A percentile compares a stretch with the other conserved stretches of the same genome.
phyloP scores from a whole-genome alignment of 1,140 invertebrate species.

The Trichonephila inaurata region DNA sequence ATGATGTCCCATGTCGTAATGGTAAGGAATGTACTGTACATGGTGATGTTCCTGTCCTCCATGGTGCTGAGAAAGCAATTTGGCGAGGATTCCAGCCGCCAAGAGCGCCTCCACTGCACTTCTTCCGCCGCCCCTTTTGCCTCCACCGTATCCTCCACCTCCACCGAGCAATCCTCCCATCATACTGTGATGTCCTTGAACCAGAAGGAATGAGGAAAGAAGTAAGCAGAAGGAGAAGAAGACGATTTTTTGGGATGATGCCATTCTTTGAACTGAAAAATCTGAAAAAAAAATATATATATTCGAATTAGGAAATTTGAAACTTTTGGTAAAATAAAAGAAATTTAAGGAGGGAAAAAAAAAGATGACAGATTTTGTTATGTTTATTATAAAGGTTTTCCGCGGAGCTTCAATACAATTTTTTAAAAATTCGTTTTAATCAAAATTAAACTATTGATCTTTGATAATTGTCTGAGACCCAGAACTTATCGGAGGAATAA shows the following conservation, averaged over 20 bases:
- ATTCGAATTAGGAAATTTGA: background rate
- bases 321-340: no score
- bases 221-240: background rate
- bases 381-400: no score
- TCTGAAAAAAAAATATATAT: background rate
- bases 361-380: no score
- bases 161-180: background rate
- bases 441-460: no score
- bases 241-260: slow-evolving; percentile 6
- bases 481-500: no score
- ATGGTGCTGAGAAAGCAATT: background rate
- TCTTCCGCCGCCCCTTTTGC: background rate
- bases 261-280: background rate
- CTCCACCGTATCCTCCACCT: background rate
- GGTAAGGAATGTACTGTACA: slow-evolving; percentile 7
- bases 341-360: no score
- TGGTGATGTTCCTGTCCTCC: slow-evolving; percentile 7
- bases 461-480: no score
- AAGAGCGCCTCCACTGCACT: slow-evolving; percentile 47
- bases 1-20: background rate
- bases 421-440: no score
- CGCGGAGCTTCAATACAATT: no score
- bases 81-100: slow-evolving; percentile 52
- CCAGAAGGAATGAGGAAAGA: background rate
- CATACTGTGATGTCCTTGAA: background rate